These are phyloP conservation scores for Rousettus madagascariensis DNA, from an alignment of 2,797 vertebrate species.

Conservation along the genomic window DNA sequence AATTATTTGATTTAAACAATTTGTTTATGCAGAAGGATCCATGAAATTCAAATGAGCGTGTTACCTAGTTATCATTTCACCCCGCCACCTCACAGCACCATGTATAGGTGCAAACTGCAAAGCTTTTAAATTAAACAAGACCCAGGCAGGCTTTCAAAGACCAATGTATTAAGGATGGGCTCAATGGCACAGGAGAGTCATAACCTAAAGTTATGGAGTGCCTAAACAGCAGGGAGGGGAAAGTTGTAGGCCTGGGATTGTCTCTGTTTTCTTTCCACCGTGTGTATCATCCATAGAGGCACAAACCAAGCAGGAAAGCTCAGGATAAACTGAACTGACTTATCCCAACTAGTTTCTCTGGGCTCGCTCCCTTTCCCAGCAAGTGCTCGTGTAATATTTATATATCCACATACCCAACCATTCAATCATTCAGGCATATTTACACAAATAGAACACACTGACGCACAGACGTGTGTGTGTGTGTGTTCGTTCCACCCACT, in stretches of 20 bases:
- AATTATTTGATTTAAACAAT: slow-evolving; percentile 11
- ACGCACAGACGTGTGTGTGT: background rate
- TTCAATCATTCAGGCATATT: background rate
- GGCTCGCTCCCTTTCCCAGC: background rate
- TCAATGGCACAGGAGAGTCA: background rate
- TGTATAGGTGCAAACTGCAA: background rate
- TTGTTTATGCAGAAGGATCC: background rate
- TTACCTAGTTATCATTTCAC: background rate
- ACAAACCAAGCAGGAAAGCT: background rate
- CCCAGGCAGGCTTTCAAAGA: background rate
- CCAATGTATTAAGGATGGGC: background rate
- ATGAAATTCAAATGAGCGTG: background rate
- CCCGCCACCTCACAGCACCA: background rate
- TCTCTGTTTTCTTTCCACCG: background rate
- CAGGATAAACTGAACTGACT: background rate
- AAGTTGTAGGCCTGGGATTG: background rate
- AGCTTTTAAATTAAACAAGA: background rate
- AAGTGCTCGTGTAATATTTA: background rate
- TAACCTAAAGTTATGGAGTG: background rate
- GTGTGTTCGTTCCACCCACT: background rate
- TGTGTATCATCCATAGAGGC: background rate
- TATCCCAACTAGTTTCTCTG: background rate
- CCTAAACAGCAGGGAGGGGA: background rate
- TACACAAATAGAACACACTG: background rate
- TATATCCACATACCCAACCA: background rate